phyloP scores from a whole-genome alignment of 2,888 invertebrate genomes.

The Cheilosia pagana region DNA sequence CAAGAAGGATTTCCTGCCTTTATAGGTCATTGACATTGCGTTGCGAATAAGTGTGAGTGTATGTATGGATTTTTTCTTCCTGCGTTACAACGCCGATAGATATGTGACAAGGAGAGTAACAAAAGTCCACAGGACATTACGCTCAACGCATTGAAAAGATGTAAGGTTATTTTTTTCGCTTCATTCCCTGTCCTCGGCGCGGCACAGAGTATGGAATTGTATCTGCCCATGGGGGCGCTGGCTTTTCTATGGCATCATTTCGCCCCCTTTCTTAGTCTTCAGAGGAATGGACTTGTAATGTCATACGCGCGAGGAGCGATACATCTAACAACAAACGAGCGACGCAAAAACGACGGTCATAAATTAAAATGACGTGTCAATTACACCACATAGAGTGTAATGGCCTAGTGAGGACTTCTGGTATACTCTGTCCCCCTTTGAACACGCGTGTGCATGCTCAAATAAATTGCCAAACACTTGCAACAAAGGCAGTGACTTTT shows the following conservation, averaged over 20 bases:
- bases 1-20: slow-evolving; percentile 61
- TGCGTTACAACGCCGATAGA: slow-evolving; percentile 54
- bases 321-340: slow-evolving; percentile 41
- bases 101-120: slow-evolving; percentile 2
- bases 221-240: slow-evolving; percentile 45
- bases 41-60: slow-evolving; percentile 6
- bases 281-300: slow-evolving; percentile 38
- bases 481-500: slow-evolving; percentile 25
- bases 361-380: slow-evolving; percentile 70
- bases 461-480: slow-evolving; percentile 4
- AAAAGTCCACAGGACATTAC: slow-evolving; percentile 47
- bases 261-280: slow-evolving; percentile 19
- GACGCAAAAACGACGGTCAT: slow-evolving; percentile 39
- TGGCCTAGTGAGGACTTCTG: slow-evolving; percentile 39
- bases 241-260: slow-evolving; percentile 55
- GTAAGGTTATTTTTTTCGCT: slow-evolving; percentile 5
- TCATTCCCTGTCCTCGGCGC: neutral
- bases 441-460: slow-evolving; percentile 33
- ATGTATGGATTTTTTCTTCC: slow-evolving; percentile 39
- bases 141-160: slow-evolving; percentile 15
- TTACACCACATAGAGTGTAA: slow-evolving; percentile 54
- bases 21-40: slow-evolving; percentile 70
- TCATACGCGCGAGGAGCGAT: slow-evolving; percentile 19
- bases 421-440: neutral
- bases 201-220: slow-evolving; percentile 36